Evolutionary conservation across 2,113 vertebrate species (phyloP).

Genomic region (Larimichthys polyactis): DNA sequence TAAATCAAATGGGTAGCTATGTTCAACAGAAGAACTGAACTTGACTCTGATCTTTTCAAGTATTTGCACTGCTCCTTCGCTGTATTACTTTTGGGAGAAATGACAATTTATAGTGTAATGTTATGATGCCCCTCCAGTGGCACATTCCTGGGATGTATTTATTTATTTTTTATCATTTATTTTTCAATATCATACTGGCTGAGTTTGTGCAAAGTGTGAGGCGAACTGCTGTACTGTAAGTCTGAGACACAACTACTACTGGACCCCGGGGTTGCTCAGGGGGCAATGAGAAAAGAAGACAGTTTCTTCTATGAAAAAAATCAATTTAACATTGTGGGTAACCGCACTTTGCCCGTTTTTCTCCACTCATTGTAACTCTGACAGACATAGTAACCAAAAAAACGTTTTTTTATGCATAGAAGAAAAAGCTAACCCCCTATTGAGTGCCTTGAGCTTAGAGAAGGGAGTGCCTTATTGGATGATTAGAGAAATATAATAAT

Average conservation of each 20-base stretch:
- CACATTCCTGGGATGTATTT: conserved; percentile 13
- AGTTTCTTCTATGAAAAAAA: conserved; percentile 39
- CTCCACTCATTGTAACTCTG: neutral
- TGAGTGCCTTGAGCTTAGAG: neutral
- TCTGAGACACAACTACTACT: conserved; percentile 26
- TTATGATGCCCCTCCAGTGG: neutral
- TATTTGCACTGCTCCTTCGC: neutral
- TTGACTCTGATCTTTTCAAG: neutral
- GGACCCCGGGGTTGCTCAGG: conserved; percentile 30
- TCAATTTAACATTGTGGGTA: conserved; percentile 10
- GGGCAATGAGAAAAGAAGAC: conserved; percentile 8
- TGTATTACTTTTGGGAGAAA: neutral
- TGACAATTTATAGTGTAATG: neutral
- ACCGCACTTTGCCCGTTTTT: conserved; percentile 4
- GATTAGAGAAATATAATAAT: too few species aligned
- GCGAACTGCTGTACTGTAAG: conserved; percentile 5
- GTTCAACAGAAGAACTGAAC: neutral
- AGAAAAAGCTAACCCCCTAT: neutral
- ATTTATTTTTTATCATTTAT: conserved; percentile 36
- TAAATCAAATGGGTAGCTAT: neutral
- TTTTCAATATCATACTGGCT: conserved; percentile 17
- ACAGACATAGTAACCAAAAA: neutral
- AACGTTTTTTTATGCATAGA: conserved; percentile 9
- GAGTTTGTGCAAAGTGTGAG: conserved; percentile 3
- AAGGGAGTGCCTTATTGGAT: neutral